A percentile compares a stretch with the other conserved stretches of the same genome.
Evolutionary conservation across 2,888 invertebrate genomes (phyloP).

Genomic region (Cheilosia soror): DNA sequence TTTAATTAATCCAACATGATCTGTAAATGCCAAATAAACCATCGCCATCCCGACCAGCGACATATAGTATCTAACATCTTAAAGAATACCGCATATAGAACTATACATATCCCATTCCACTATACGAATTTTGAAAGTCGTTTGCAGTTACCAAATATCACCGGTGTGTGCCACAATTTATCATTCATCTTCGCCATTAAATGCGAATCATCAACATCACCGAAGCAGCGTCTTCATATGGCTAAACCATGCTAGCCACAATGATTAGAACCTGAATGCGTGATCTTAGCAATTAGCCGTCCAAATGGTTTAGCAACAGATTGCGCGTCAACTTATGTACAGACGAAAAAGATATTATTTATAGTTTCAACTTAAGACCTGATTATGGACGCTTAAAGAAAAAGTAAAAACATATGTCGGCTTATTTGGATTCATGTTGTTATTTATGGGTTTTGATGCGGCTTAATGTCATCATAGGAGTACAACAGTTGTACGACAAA

Average conservation of each 20-base stretch:
- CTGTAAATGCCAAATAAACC: constrained; percentile 42
- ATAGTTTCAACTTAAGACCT: constrained; percentile 2
- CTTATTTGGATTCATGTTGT: constrained; percentile 15
- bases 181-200: constrained; percentile 43
- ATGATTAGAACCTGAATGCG: constrained; percentile 58
- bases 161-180: constrained; percentile 36
- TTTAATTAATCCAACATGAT: constrained; percentile 55
- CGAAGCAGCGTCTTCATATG: constrained; percentile 12
- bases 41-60: not conserved
- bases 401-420: constrained; percentile 21
- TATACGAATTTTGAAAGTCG: constrained; percentile 35
- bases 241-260: constrained; percentile 16
- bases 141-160: constrained; percentile 47
- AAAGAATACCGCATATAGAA: constrained; percentile 26
- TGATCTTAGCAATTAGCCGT: constrained; percentile 62
- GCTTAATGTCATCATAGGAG: not conserved
- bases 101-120: not conserved
- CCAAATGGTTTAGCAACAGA: constrained; percentile 20
- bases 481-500: constrained; percentile 8
- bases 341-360: constrained; percentile 7
- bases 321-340: constrained; percentile 9
- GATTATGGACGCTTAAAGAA: constrained; percentile 10
- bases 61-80: no score
- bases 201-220: constrained; percentile 34
- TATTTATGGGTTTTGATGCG: constrained; percentile 6